Base-by-base conservation (phyloP, 2,888 invertebrate species). In the Megastigmus dorsalis region DNA sequence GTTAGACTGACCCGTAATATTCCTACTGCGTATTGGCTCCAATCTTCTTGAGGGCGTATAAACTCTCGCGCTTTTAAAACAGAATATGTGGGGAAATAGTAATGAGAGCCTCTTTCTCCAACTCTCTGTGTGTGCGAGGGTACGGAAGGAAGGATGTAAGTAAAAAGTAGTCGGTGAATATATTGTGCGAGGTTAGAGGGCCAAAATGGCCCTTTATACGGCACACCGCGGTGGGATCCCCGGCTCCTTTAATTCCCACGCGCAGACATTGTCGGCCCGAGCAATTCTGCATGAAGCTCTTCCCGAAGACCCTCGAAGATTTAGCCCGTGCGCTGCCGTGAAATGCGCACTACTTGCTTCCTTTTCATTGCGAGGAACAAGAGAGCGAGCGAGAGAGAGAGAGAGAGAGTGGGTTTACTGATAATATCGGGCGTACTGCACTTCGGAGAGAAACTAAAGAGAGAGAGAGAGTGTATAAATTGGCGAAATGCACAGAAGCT, bases 71-170 rank as follows among this genome's bases (percentile, higher is more conserved):
- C 10, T 48, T 23, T 36, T 36, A 20, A n/a, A 30, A 9, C 28
- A 10, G 13, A 50, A 69, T 54, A 15, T 41, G 43, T 15, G 7
- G 30, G n/a, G 38, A 60, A 52, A 52, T 69, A 43, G 52, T 41
- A 60, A 69, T n/a, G 59, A 59, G 26, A 20, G 30, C 15, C 30
- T 50, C n/a, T n/a, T n/a, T n/a, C 38, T 48, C 26, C 38, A n/a
- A 33, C 33, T 36, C n/a, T n/a, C n/a, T n/a, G n/a, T n/a, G n/a
- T n/a, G n/a, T n/a, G n/a, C n/a, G n/a, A n/a, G n/a, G n/a, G n/a
- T n/a, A n/a, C n/a, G 23, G 20, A n/a, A 41, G 20, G 10, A 20
- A 15, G n/a, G 23, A 1, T 15, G 13, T 50, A n/a, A 63, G 18
- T 6, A 20, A 48, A 15, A 26, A 48, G 5, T 18, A 57, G 3